Base-by-base conservation (phyloP, 30 jellyfish, hydroid and myxozoan genomes). In the Aurelia aurita complex sp. Pacific region DNA sequence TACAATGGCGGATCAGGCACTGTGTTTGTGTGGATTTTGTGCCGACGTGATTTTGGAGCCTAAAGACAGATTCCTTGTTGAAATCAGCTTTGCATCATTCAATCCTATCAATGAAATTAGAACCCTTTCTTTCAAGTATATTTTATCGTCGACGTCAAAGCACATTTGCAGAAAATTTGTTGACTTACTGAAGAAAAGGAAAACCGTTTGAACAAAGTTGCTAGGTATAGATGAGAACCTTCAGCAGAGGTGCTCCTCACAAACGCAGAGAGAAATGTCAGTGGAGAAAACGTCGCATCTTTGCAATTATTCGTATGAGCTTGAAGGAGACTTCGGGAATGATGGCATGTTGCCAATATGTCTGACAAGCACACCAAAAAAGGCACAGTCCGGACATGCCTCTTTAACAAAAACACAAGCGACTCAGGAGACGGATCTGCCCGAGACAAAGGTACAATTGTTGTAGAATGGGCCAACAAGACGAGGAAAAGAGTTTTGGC, bases 21-120 rank as follows among this genome's bases (percentile, higher is more conserved):
- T n/a, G n/a, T n/a, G n/a, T n/a, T n/a, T n/a, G n/a, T n/a, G n/a
- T n/a, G n/a, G n/a, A n/a, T n/a, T n/a, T n/a, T n/a, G n/a, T n/a
- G n/a, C n/a, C n/a, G n/a, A n/a, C n/a, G n/a, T n/a, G n/a, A n/a
- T n/a, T n/a, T n/a, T n/a, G n/a, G n/a, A n/a, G n/a, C n/a, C n/a
- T n/a, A n/a, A n/a, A n/a, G n/a, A n/a, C n/a, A n/a, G n/a, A n/a
- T n/a, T n/a, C n/a, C n/a, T n/a, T n/a, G n/a, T n/a, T n/a, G n/a
- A n/a, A n/a, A n/a, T n/a, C n/a, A 59, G 67, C 67, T 59, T 59
- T 59, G 67, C 67, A 59, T 59, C 67, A 59, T 59, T 59, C 67
- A 59, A 59, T 59, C 67, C 67, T 59, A 59, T 59, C 67, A 7
- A 59, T 59, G 67, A 59, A 59, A 59, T 59, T 59, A n/a, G n/a